Percentiles rank a stretch among this genome's conserved stretches.
phyloP scores from a whole-genome alignment of 1,140 invertebrate species.

The Euglossa dilemma region DNA sequence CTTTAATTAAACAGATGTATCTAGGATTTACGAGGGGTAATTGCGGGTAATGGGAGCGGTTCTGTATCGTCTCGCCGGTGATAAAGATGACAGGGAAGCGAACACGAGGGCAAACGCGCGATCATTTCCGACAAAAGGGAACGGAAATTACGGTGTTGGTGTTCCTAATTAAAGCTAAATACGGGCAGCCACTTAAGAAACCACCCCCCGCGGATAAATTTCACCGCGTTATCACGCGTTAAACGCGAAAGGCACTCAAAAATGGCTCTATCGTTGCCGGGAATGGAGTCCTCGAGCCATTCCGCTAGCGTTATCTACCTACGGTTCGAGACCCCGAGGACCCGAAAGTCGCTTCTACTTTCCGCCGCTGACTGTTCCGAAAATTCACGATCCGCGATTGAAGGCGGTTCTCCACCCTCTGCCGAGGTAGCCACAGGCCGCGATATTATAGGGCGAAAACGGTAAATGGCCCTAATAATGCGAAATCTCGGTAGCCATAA shows the following conservation, averaged over 20 bases:
- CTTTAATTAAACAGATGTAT: conserved; percentile 42
- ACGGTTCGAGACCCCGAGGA: background rate
- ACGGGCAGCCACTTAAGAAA: background rate
- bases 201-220: background rate
- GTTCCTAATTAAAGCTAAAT: conserved; percentile 6
- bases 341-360: background rate
- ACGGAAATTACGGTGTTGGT: background rate
- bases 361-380: conserved; percentile 26
- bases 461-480: conserved; percentile 80
- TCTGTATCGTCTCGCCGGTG: conserved; percentile 27
- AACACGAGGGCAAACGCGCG: background rate
- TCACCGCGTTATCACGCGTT: background rate
- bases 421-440: conserved; percentile 47
- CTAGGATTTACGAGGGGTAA: conserved; percentile 57
- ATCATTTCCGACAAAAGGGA: background rate
- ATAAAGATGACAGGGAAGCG: conserved; percentile 10
- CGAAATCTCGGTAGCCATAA: conserved; percentile 79
- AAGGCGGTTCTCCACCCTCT: conserved; percentile 46
- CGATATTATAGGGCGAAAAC: conserved; percentile 76
- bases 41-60: conserved; percentile 41
- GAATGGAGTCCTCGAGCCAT: background rate
- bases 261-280: background rate
- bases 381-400: conserved; percentile 60
- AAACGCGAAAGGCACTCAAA: background rate
- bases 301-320: background rate